Percentiles rank a stretch among this genome's conserved stretches.
These are phyloP conservation scores for Silurus asotus DNA, from an alignment of 2,113 vertebrate genomes.

Conservation along the genomic window DNA sequence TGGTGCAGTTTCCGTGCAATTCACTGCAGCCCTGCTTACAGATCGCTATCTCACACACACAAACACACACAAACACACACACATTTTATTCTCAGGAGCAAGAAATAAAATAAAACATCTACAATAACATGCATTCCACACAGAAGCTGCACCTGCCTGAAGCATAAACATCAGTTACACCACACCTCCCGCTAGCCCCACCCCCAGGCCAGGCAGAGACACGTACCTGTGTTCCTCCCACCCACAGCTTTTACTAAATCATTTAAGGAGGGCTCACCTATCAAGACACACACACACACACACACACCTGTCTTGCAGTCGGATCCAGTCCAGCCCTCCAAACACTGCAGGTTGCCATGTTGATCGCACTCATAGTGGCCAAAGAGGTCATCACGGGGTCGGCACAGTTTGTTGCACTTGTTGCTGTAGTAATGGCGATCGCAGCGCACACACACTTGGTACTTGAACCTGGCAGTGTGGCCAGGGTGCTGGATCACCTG, in stretches of 20 bases:
- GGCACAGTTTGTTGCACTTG: slow-evolving; percentile 91
- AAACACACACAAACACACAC: not conserved
- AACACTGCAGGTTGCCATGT: slow-evolving; percentile 85
- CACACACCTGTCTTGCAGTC: slow-evolving; percentile 85
- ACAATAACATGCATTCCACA: no score
- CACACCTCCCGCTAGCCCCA: not conserved
- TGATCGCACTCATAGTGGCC: slow-evolving; percentile 91
- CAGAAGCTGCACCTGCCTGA: no score
- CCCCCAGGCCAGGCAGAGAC: not conserved
- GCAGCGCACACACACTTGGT: slow-evolving; percentile 86
- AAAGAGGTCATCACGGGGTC: slow-evolving; percentile 88
- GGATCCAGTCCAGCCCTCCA: slow-evolving; percentile 90
- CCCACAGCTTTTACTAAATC: not conserved
- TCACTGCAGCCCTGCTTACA: slow-evolving; percentile 92
- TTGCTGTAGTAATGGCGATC: slow-evolving; percentile 88
- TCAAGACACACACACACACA: not conserved
- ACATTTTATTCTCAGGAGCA: slow-evolving; percentile 48
- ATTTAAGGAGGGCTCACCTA: not conserved
- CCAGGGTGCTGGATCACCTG: slow-evolving; percentile 79
- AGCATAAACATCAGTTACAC: no score
- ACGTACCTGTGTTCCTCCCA: not conserved
- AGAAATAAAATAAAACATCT: no score
- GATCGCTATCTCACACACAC: slow-evolving; percentile 75
- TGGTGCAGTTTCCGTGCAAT: slow-evolving; percentile 78
- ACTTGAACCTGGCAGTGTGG: slow-evolving; percentile 76